Base-by-base conservation (phyloP, 2,113 vertebrate species). In the Cephalopholis sonnerati region DNA sequence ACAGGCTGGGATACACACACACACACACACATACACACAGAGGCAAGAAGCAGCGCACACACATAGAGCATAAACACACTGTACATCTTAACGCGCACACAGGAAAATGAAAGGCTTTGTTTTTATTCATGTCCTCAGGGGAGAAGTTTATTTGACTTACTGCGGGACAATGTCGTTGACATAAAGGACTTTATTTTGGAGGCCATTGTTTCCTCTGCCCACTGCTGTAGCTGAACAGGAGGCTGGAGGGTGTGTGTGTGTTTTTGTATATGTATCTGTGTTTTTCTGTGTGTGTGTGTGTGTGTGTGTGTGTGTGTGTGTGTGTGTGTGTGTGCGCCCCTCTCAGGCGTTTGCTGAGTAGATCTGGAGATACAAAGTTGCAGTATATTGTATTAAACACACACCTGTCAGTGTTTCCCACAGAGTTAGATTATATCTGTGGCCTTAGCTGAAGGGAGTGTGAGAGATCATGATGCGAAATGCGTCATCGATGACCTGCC, bases 111-210 rank as follows among this genome's bases (percentile, higher is more conserved):
- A 67, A 64, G 65, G 27, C 69, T 55, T 73, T 80, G 76, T 76
- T 13, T 55, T 69, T 15, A 17, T 55, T 78, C 68, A 6, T 58
- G 53, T 81, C 58, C 79, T 85, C 79, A 0, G 54, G 71, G 78
- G 77, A 48, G 57, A 75, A 2, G 74, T 83, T 92, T 92, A 79
- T 90, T 90, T 92, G 82, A 90, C 51, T 82, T 82, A 46, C 63
- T 44, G 57, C 65, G 44, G 85, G 73, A 92, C 89, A 90, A 89
- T 90, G 80, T 24, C 69, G 44, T 76, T 59, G 74, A 86, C 78
- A 80, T 25, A 15, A 74, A 75, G 72, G 64, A 55, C 66, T 82
- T 87, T 85, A 87, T 87, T 89, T 84, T 46, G 25, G 78, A 77
- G 50, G 36, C 63, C 81, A 83, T 90, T 90, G 86, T 91, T 74